These are phyloP conservation scores for Dysmachus trigonus DNA, from an alignment of 2,888 invertebrate species.

Conservation along the genomic window DNA sequence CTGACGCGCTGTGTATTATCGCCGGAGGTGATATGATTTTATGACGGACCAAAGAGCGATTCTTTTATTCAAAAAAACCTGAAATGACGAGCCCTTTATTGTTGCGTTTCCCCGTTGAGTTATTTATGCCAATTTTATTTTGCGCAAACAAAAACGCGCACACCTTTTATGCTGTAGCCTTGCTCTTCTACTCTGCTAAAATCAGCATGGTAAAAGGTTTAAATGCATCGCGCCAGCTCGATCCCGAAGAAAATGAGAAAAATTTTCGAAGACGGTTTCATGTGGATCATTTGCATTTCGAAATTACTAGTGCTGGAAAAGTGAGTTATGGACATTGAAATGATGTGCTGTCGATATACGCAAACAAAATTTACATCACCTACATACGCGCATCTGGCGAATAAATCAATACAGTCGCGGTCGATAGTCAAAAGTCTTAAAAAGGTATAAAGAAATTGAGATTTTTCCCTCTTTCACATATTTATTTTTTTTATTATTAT, in stretches of 20 bases:
- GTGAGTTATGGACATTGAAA: neutral
- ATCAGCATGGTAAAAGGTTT: neutral
- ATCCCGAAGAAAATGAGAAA: neutral
- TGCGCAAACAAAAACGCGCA: neutral
- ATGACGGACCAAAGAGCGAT: conserved; percentile 4
- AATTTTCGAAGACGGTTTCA: neutral
- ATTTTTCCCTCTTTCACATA: neutral
- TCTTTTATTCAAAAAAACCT: conserved; percentile 15
- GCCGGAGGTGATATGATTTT: conserved; percentile 19
- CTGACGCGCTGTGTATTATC: neutral
- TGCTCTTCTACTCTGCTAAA: neutral
- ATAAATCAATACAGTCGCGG: neutral
- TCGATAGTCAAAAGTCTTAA: neutral
- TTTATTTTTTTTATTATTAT: neutral
- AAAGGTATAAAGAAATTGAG: neutral
- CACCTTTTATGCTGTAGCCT: neutral
- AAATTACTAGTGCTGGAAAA: neutral
- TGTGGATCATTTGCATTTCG: neutral
- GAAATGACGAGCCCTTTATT: conserved; percentile 24
- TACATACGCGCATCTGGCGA: neutral
- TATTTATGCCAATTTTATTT: conserved; percentile 16
- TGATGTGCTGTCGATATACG: neutral
- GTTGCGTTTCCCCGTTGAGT: conserved; percentile 5
- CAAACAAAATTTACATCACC: neutral
- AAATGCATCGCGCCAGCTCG: neutral